phyloP scores from a whole-genome alignment of 2,797 vertebrate species.

The Arrhamphus sclerolepis region DNA sequence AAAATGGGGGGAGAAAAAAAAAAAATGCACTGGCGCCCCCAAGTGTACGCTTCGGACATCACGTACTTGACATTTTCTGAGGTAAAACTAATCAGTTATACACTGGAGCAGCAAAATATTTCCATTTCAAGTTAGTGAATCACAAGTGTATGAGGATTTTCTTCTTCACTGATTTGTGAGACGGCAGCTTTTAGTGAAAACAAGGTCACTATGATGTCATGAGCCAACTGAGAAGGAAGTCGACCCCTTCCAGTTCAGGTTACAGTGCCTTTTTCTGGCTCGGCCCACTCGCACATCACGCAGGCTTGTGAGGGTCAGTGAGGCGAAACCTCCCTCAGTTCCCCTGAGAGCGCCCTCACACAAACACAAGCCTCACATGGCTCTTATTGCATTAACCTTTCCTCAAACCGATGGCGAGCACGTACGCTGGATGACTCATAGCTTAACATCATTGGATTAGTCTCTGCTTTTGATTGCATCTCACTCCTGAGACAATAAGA shows the following conservation, averaged over 20 bases:
- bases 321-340: conserved; percentile 14
- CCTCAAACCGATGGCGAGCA: conserved; percentile 17
- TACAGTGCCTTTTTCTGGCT: conserved; percentile 22
- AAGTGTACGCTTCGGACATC: conserved; percentile 43
- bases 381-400: conserved; percentile 61
- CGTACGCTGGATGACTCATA: conserved; percentile 43
- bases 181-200: conserved; percentile 5
- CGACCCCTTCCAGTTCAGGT: conserved; percentile 4
- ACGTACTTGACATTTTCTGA: background rate
- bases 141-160: background rate
- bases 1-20: too few relatives aligned
- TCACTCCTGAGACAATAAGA: conserved; percentile 43
- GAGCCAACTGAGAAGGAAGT: background rate
- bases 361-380: conserved; percentile 2
- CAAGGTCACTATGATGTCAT: conserved; percentile 26
- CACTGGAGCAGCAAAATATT: background rate
- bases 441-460: conserved; percentile 55
- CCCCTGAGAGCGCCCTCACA: conserved; percentile 9
- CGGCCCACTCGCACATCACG: background rate
- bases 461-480: conserved; percentile 46
- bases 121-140: background rate
- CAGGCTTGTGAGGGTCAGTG: conserved; percentile 12
- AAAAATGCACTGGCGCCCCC: conserved; percentile 68
- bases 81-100: background rate
- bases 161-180: background rate